phyloP scores from a whole-genome alignment of 1,140 invertebrate genomes.

The Heliconius hewitsoni region DNA sequence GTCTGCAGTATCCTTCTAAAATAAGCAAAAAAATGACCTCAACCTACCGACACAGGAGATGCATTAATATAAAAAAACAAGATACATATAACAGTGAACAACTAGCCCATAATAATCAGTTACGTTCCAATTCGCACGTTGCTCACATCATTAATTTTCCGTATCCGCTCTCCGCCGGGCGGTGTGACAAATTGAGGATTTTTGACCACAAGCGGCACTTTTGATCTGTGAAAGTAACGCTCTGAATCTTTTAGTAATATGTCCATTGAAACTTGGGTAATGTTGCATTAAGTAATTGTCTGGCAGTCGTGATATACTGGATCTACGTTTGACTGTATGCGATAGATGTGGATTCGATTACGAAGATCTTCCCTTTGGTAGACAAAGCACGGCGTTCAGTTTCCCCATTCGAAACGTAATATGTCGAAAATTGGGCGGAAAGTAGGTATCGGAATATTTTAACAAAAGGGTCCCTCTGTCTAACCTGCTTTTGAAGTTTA shows the following conservation, averaged over 20 bases:
- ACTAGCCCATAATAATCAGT: constrained; percentile 15
- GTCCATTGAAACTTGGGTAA: not conserved
- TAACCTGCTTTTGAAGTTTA: no score
- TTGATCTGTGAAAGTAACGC: constrained; percentile 16
- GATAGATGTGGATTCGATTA: no score
- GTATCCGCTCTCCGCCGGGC: constrained; percentile 7
- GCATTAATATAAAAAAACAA: not conserved
- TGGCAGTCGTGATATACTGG: no score
- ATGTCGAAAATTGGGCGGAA: no score
- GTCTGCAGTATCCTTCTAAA: not conserved
- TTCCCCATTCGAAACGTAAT: no score
- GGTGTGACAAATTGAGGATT: constrained; percentile 20
- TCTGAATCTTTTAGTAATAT: not conserved
- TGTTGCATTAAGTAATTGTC: not conserved
- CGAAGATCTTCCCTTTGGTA: no score
- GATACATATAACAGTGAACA: not conserved
- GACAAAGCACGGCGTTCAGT: no score
- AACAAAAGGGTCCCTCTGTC: no score
- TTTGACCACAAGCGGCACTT: constrained; percentile 19
- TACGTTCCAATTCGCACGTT: constrained; percentile 31
- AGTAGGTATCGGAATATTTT: no score
- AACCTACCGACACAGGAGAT: not conserved
- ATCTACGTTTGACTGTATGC: no score
- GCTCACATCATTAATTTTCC: constrained; percentile 20
- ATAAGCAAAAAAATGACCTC: not conserved